Percentiles rank a stretch among this genome's conserved stretches.
These are phyloP conservation scores for Tetropium fuscum DNA, from an alignment of 2,888 invertebrate species.

Conservation along the genomic window DNA sequence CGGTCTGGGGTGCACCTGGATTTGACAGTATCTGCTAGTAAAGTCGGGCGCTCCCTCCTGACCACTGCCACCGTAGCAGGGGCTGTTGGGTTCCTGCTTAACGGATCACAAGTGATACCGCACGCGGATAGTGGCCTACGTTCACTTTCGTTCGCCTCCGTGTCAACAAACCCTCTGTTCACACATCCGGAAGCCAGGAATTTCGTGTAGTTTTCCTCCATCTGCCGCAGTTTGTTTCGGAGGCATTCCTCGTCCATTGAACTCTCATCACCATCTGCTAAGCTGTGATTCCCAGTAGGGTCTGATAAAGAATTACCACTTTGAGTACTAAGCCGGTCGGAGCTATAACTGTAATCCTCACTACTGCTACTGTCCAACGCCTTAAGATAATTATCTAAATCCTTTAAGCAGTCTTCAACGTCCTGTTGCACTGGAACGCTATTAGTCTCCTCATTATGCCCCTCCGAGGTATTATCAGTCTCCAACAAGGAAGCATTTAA, in stretches of 20 bases:
- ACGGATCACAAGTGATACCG: constrained; percentile 44
- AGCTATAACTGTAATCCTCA: constrained; percentile 30
- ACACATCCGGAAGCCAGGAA: constrained; percentile 53
- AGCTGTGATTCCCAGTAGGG: constrained; percentile 17
- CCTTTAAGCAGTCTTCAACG: constrained; percentile 63
- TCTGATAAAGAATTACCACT: constrained; percentile 38
- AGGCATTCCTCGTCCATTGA: constrained; percentile 41
- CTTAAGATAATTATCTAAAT: constrained; percentile 69
- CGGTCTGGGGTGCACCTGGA: constrained; percentile 50
- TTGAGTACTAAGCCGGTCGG: constrained; percentile 32
- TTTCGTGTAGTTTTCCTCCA: constrained; percentile 56
- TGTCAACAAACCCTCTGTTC: constrained; percentile 51
- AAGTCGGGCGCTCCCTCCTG: constrained; percentile 43
- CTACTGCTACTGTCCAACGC: constrained; percentile 61
- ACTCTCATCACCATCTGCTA: constrained; percentile 22
- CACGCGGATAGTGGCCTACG: constrained; percentile 49
- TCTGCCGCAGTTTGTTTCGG: constrained; percentile 49
- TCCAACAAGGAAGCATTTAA: constrained; percentile 63
- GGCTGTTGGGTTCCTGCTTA: constrained; percentile 32
- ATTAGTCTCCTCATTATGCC: constrained; percentile 41
- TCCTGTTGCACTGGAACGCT: constrained; percentile 51
- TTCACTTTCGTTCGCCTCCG: constrained; percentile 39
- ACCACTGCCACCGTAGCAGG: constrained; percentile 48
- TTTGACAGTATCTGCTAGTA: constrained; percentile 1
- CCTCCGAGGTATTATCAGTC: constrained; percentile 63